Conservation (phyloP, 2,888 invertebrate genomes). For the Amblyjoppa proteus region DNA sequence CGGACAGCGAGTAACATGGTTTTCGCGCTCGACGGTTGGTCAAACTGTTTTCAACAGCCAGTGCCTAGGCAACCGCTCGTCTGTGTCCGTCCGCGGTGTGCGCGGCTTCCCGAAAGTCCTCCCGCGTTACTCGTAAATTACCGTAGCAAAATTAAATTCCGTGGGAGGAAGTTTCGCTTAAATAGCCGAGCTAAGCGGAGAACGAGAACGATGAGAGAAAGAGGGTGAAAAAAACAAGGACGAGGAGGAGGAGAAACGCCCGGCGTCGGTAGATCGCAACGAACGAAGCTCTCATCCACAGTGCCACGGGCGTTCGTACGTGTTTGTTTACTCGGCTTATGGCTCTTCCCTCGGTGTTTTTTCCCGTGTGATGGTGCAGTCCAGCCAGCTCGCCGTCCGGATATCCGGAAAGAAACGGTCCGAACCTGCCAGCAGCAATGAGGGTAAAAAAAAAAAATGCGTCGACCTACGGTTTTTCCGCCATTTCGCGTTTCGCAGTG, state of each 20-base stretch:
- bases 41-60: conserved; percentile 36
- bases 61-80: conserved; percentile 6
- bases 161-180: conserved; percentile 62
- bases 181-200: conserved; percentile 1
- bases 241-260: conserved; percentile 1
- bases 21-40: conserved; percentile 15
- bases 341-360: conserved; percentile 5
- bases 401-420: conserved; percentile 60
- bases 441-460: conserved; percentile 33
- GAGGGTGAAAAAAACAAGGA: neutral
- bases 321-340: conserved; percentile 34
- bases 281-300: conserved; percentile 22
- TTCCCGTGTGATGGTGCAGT: conserved; percentile 14
- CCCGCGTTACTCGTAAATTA: conserved; percentile 62
- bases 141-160: conserved; percentile 70
- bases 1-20: conserved; percentile 10
- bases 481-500: neutral
- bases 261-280: conserved; percentile 39
- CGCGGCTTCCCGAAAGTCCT: conserved; percentile 27
- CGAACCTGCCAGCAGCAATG: conserved; percentile 46
- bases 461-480: conserved; percentile 2
- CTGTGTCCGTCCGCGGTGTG: neutral
- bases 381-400: conserved; percentile 26
- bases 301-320: conserved; percentile 1
- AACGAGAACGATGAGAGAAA: neutral